A percentile compares a stretch with the other conserved stretches of the same genome.
Conservation (phyloP, 30 jellyfish, hydroid and myxozoan species). For the Hydractinia symbiolongicarpus region DNA sequence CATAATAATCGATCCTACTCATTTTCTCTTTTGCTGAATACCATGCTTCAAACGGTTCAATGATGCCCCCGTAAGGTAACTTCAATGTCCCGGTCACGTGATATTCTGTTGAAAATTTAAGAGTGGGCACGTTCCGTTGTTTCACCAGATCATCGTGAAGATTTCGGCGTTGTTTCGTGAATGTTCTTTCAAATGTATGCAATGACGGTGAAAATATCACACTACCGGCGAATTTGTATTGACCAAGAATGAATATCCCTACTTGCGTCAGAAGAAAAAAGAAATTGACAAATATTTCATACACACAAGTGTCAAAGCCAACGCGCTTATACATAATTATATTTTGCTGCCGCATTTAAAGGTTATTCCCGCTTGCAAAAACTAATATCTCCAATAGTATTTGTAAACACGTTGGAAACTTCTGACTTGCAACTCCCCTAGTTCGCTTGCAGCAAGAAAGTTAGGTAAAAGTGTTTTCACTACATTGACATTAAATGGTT, state of each 20-base stretch:
- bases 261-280: constrained; percentile 3
- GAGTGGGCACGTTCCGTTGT: constrained; percentile 20
- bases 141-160: background rate
- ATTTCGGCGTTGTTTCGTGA: constrained; percentile 37
- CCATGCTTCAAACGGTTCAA: constrained; percentile 94
- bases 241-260: constrained; percentile 37
- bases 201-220: constrained; percentile 6
- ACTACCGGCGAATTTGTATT: constrained; percentile 30
- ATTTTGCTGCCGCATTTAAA: too few relatives aligned
- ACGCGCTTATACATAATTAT: too few relatives aligned
- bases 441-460: too few relatives aligned
- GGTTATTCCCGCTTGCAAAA: too few relatives aligned
- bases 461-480: too few relatives aligned
- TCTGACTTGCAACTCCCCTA: too few relatives aligned
- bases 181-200: background rate
- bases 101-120: constrained; percentile 54
- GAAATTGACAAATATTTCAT: background rate
- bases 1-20: constrained; percentile 92
- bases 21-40: constrained; percentile 58
- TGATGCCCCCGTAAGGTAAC: constrained; percentile 82
- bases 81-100: constrained; percentile 69
- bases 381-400: too few relatives aligned
- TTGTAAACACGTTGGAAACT: too few relatives aligned
- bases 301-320: background rate
- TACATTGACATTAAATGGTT: too few relatives aligned